A percentile compares a stretch with the other conserved stretches of the same genome.
Conservation (phyloP, 2,888 invertebrate species). For the Drosophila niveifrons region DNA sequence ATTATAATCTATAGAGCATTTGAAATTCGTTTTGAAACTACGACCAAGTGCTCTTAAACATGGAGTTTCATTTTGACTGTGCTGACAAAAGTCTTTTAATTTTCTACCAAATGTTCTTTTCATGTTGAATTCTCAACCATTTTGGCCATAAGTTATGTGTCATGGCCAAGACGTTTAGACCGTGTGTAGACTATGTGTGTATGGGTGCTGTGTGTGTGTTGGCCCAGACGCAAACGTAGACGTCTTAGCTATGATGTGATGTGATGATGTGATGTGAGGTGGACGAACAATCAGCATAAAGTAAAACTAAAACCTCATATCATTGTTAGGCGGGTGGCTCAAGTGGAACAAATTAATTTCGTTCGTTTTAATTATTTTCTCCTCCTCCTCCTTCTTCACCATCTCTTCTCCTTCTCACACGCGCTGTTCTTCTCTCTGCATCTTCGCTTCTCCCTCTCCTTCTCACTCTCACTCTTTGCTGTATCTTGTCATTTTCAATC, state of each 20-base stretch:
- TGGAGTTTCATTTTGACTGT: conserved; percentile 13
- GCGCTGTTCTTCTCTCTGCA: background rate
- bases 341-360: conserved; percentile 81
- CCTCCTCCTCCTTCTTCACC: background rate
- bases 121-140: conserved; percentile 51
- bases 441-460: background rate
- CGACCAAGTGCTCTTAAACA: background rate
- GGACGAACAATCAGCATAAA: conserved; percentile 46
- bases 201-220: background rate
- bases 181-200: background rate
- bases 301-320: conserved; percentile 67
- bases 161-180: conserved; percentile 63
- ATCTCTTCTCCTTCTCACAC: conserved; percentile 3
- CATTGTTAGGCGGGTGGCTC: conserved; percentile 81
- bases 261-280: conserved; percentile 12
- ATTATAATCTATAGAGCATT: conserved; percentile 19
- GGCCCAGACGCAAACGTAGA: conserved; percentile 12
- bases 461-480: conserved; percentile 10
- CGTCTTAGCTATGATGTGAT: conserved; percentile 8
- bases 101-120: conserved; percentile 59
- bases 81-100: conserved; percentile 53
- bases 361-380: conserved; percentile 71
- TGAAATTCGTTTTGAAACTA: background rate
- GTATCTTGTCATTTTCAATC: conserved; percentile 5
- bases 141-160: conserved; percentile 67